Base-by-base conservation (phyloP, 2,888 invertebrate species). In the Heliconius ethilla region DNA sequence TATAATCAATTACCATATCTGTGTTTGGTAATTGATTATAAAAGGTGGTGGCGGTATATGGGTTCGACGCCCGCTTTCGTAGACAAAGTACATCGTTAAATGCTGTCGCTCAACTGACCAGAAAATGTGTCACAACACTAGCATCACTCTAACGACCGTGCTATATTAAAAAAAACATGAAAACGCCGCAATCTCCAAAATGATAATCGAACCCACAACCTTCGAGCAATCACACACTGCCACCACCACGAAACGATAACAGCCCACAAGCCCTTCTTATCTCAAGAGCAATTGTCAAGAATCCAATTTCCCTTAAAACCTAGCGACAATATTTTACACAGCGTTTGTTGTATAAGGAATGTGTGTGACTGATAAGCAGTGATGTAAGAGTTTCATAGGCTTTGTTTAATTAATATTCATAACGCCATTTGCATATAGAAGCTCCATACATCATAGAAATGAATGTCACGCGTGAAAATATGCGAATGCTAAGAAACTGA, bases 401-500 rank as follows among this genome's bases (percentile, higher is more conserved):
- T 80, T 80, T 81, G 78, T 78, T 63, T 76, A 66, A 81, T 82
- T 80, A 81, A 82, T 82, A 82, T 82, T 82, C 82, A 83, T 82
- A 79, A 82, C 81, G 79, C 80, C 80, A 83, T 84, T 84, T 84
- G 81, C 83, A 82, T 82, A 81, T 89, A 91, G 91, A 91, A 90
- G 91, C 89, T 87, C 86, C 87, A 91, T 90, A 91, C 87, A 91
- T 91, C 89, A 90, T 84, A 85, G 82, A 84, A 84, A 88, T 84
- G 85, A 89, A 88, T 86, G 85, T 84, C 83, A 83, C 80, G 82
- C 85, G 84, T 85, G 84, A 82, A 87, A 87, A 85, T 85, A 84
- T 83, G 80, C 78, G 82, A 82, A 81, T 79, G 80, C 59, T 81
- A 82, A 80, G 82, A 79, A 81, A 82, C 78, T 80, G 74, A 66